Conservation (phyloP, 2,113 vertebrate genomes). For the Sphyrna mokarran region DNA sequence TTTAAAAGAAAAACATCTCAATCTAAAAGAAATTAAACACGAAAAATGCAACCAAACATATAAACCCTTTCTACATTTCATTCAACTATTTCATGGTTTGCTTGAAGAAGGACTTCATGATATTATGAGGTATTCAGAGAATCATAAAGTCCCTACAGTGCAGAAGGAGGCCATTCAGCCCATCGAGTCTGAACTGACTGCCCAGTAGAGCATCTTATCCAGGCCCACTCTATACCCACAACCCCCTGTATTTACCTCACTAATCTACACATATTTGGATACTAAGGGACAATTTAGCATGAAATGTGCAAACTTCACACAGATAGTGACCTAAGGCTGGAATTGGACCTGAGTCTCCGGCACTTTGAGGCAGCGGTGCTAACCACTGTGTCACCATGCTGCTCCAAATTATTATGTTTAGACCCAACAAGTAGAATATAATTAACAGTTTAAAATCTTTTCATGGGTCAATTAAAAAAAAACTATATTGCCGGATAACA, state of each 20-base stretch:
- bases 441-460: background rate
- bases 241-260: no score
- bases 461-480: background rate
- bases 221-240: no score
- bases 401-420: background rate
- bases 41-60: background rate
- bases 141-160: no score
- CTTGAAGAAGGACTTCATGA: background rate
- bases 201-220: no score
- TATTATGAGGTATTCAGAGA: background rate
- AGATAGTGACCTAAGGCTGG: no score
- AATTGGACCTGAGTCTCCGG: no score
- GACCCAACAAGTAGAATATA: background rate
- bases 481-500: background rate
- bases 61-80: background rate
- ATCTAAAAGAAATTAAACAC: background rate
- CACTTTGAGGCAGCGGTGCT: no score
- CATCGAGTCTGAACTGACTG: no score
- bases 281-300: no score
- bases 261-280: no score
- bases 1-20: background rate
- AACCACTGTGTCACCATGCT: no score
- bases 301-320: no score
- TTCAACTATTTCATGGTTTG: background rate
- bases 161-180: background rate